A percentile compares a stretch with the other conserved stretches of the same genome.
These are phyloP conservation scores for Balaeniceps rex DNA, from an alignment of 2,113 vertebrate genomes.

Conservation along the genomic window DNA sequence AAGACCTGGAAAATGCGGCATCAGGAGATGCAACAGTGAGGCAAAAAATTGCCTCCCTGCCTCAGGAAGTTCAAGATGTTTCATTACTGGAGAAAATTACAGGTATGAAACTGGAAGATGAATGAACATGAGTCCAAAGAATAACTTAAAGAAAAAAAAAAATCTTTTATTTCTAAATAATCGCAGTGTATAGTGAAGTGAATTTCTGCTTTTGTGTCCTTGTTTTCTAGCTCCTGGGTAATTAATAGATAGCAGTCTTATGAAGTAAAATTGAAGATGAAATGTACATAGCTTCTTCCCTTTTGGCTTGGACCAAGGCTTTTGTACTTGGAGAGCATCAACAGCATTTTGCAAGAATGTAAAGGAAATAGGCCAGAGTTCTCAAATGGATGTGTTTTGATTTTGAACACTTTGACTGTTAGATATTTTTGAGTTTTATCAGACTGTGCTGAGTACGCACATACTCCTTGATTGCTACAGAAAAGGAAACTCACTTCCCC, in stretches of 20 bases:
- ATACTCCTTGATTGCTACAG: not conserved
- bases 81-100: conserved; percentile 97
- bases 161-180: not conserved
- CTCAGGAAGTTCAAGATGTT: conserved; percentile 97
- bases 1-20: conserved; percentile 96
- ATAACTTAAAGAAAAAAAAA: not conserved
- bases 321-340: not conserved
- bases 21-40: conserved; percentile 95
- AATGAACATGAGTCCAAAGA: not conserved
- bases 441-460: not conserved
- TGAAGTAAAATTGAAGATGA: not conserved
- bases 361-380: not conserved
- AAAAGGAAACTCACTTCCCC: not conserved
- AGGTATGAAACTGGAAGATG: conserved; percentile 69
- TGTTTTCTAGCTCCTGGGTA: not conserved
- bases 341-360: not conserved
- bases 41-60: conserved; percentile 96
- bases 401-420: not conserved
- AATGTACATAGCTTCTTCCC: not conserved
- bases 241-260: not conserved
- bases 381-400: not conserved
- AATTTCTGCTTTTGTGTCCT: not conserved
- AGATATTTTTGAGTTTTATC: not conserved
- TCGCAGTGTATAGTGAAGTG: not conserved
- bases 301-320: not conserved